Percentiles rank a stretch among this genome's conserved stretches.
Conservation (phyloP, 2,113 vertebrate species). For the Dendrocopos noguchii region DNA sequence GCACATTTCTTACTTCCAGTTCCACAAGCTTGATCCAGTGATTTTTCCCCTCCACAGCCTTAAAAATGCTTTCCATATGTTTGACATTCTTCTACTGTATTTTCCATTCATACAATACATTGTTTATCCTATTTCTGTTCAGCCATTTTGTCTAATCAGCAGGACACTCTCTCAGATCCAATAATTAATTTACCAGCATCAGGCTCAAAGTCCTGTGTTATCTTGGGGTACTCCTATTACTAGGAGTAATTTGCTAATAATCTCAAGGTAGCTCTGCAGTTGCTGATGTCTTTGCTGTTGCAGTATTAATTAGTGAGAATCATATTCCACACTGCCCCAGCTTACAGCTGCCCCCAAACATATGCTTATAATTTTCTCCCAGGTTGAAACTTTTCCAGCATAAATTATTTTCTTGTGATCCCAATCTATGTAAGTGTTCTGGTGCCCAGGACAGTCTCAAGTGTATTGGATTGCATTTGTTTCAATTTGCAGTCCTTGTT, state of each 20-base stretch:
- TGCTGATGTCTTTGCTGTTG: slow-evolving; percentile 18
- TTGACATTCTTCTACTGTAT: slow-evolving; percentile 22
- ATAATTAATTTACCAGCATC: slow-evolving; percentile 1
- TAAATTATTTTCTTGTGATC: slow-evolving; percentile 65
- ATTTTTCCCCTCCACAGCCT: neutral
- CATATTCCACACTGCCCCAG: slow-evolving; percentile 44
- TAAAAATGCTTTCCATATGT: slow-evolving; percentile 52
- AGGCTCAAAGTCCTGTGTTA: slow-evolving; percentile 4
- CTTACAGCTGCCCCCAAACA: slow-evolving; percentile 53
- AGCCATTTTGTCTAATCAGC: slow-evolving; percentile 43
- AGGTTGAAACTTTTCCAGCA: slow-evolving; percentile 51
- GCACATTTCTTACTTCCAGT: neutral
- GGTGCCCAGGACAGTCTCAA: slow-evolving; percentile 45
- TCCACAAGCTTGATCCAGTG: neutral
- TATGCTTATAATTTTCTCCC: slow-evolving; percentile 56
- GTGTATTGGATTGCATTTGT: slow-evolving; percentile 61
- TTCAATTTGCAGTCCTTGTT: slow-evolving; percentile 50
- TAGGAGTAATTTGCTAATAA: slow-evolving; percentile 41
- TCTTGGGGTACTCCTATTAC: slow-evolving; percentile 32
- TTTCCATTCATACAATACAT: neutral
- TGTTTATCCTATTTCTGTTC: neutral
- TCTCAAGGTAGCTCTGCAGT: slow-evolving; percentile 12
- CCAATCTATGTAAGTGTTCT: slow-evolving; percentile 67
- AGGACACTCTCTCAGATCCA: neutral
- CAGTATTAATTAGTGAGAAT: slow-evolving; percentile 62